Evolutionary conservation across 2,888 invertebrate species (phyloP).

Genomic region (Meganola albula): DNA sequence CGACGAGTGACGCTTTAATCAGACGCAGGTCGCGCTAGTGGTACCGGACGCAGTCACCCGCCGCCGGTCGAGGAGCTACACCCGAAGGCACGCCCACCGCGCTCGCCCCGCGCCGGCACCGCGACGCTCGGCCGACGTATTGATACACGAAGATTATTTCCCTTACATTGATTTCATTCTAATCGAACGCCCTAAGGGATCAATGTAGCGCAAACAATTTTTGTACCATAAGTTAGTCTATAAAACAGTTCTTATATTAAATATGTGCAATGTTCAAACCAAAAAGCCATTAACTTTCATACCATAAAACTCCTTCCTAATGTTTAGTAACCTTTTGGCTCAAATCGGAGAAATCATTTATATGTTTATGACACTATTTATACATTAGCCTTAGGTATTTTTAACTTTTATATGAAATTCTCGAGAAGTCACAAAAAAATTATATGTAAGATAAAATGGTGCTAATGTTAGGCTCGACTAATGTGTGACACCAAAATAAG

Average conservation of each 20-base stretch:
- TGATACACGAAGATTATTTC: constrained; percentile 57
- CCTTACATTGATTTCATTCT: constrained; percentile 51
- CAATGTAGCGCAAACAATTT: constrained; percentile 61
- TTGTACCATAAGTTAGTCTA: constrained; percentile 52
- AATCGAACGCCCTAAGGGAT: constrained; percentile 57
- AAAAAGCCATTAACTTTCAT: constrained; percentile 73
- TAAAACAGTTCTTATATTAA: constrained; percentile 62
- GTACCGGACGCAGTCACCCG: constrained; percentile 44
- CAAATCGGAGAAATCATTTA: constrained; percentile 69
- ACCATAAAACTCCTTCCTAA: constrained; percentile 59
- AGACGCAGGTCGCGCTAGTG: constrained; percentile 51
- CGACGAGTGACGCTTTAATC: no score
- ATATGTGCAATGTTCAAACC: constrained; percentile 76
- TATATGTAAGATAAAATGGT: constrained; percentile 74
- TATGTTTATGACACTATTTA: constrained; percentile 70
- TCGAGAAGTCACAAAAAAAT: constrained; percentile 75
- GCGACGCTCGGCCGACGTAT: constrained; percentile 40
- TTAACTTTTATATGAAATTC: constrained; percentile 75
- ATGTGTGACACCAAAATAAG: constrained; percentile 76
- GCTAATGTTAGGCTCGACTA: constrained; percentile 75
- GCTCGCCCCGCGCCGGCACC: constrained; percentile 36
- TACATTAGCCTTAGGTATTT: constrained; percentile 75
- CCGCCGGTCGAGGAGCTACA: constrained; percentile 39
- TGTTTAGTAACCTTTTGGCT: constrained; percentile 61
- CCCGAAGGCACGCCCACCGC: constrained; percentile 33